Base-by-base conservation (phyloP, 1,140 invertebrate genomes). In the Drosophila arawakana region DNA sequence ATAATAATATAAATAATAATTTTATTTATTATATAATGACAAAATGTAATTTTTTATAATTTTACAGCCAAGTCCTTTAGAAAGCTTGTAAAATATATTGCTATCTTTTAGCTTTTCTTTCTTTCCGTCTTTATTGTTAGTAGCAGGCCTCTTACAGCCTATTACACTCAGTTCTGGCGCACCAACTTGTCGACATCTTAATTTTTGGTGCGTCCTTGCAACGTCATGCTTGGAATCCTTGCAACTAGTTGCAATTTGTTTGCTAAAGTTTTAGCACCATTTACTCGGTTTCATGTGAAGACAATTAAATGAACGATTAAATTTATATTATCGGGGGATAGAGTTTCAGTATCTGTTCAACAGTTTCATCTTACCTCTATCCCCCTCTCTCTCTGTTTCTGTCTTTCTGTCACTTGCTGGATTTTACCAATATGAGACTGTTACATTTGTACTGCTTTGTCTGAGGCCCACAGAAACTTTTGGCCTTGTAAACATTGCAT, bases 241-340 rank as follows among this genome's bases (percentile, higher is more conserved):
- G 67, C 82, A 89, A 88, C 84, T 84, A 88, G 84, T 88, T 88
- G 84, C 84, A 89, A 88, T 88, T 88, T 88, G 84, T 88, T 88
- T 88, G 84, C 70, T 63, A 88, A 88, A 88, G 73, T 88, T 88
- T 88, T 84, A 88, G 83, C 84, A 88, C 84, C 84, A 88, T 88
- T 88, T 88, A 89, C 80, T 86, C 70, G 84, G 80, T 89, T 88
- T 88, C 84, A 78, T 81, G 83, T 89, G 84, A 89, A 84, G 84
- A 88, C 84, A 88, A 88, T 88, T 88, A 88, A 83, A 84, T 81
- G 78, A 88, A 75, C 84, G 84, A 88, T 88, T 88, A 88, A 88
- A 88, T 88, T 88, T 88, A 88, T 88, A 88, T 88, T 88, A 88
- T 89, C 83, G 83, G 70, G 77, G 85, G 80, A 89, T 78, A 73